These are phyloP conservation scores for Procambarus clarkii DNA, from an alignment of 1,140 invertebrate genomes.

Conservation along the genomic window DNA sequence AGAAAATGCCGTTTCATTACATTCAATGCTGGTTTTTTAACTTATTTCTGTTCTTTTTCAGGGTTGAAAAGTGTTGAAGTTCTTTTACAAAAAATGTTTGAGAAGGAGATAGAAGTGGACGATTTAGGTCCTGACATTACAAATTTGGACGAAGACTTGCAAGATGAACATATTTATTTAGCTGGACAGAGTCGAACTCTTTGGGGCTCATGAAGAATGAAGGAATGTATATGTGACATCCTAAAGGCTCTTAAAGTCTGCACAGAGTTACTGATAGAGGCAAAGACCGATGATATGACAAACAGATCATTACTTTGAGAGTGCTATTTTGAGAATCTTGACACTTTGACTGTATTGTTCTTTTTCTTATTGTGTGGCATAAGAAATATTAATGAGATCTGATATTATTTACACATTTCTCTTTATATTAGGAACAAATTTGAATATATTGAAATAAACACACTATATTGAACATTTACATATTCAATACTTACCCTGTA, in stretches of 20 bases:
- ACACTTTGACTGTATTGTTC: no score
- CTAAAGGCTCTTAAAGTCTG: neutral
- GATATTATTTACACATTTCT: neutral
- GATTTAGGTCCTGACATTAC: constrained; percentile 49
- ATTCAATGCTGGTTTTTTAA: no score
- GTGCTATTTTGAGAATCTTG: no score
- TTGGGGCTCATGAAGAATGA: constrained; percentile 3
- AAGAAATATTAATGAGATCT: neutral
- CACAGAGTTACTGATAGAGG: neutral
- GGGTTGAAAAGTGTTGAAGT: constrained; percentile 70
- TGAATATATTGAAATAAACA: no score
- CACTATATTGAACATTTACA: no score
- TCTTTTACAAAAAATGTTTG: constrained; percentile 72
- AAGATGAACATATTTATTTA: constrained; percentile 22
- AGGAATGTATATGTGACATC: neutral
- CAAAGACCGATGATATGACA: no score
- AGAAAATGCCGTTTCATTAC: no score
- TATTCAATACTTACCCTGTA: no score
- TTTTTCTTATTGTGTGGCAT: neutral
- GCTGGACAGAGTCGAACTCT: constrained; percentile 19
- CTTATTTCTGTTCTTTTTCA: constrained; percentile 14
- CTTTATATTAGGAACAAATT: no score
- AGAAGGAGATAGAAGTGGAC: constrained; percentile 65
- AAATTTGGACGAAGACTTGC: constrained; percentile 46
- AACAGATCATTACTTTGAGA: no score